A percentile compares a stretch with the other conserved stretches of the same genome.
Evolutionary conservation across 1,140 invertebrate genomes (phyloP).

Genomic region (Bactericera cockerelli): DNA sequence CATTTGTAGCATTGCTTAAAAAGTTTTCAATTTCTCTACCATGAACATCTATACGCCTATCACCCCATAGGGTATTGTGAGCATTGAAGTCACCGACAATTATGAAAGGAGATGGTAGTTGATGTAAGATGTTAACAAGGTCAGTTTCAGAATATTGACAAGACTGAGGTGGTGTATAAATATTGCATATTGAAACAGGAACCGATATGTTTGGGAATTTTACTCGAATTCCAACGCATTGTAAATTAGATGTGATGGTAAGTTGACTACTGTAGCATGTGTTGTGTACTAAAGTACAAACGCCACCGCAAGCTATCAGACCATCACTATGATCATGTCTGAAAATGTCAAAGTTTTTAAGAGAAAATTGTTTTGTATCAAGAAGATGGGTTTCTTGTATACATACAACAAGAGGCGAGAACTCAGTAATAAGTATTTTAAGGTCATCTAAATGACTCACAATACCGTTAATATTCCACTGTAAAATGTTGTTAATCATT

Average conservation of each 20-base stretch:
- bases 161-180: neutral
- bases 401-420: neutral
- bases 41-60: slow-evolving; percentile 22
- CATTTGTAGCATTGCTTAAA: neutral
- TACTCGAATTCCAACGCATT: neutral
- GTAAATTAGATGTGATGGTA: neutral
- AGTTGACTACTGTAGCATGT: neutral
- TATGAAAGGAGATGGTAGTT: slow-evolving; percentile 25
- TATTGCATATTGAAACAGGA: neutral
- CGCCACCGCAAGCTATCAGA: neutral
- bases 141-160: slow-evolving; percentile 9
- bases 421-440: neutral
- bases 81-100: slow-evolving; percentile 26
- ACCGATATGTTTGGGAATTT: neutral
- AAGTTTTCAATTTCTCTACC: slow-evolving; percentile 21
- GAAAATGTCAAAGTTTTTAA: neutral
- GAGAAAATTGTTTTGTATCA: neutral
- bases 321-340: neutral
- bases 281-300: neutral
- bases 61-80: slow-evolving; percentile 26
- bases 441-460: neutral
- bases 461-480: no score
- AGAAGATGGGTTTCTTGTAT: slow-evolving; percentile 2
- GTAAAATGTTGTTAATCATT: no score
- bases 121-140: slow-evolving; percentile 22